Conservation (phyloP, 64 coral and sea anemone genomes). For the Anthopleura sola region DNA sequence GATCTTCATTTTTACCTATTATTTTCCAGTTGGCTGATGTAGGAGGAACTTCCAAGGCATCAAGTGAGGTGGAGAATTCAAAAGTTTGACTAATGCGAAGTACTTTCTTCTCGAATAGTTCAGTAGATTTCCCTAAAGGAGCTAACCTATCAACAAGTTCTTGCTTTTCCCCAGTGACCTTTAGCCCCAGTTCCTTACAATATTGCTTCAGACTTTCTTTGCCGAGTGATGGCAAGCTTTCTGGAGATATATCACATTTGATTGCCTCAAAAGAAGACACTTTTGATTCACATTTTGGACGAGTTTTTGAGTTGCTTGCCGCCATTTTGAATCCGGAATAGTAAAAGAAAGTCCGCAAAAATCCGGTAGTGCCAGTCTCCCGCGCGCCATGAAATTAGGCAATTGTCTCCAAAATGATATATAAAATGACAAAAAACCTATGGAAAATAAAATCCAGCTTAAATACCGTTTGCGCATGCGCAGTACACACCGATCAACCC, state of each 20-base stretch:
- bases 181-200: constrained; percentile 36
- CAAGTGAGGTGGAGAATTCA: constrained; percentile 21
- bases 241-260: constrained; percentile 7
- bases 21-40: constrained; percentile 30
- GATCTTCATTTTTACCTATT: constrained; percentile 24
- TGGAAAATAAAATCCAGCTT: no score
- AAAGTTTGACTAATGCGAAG: constrained; percentile 8
- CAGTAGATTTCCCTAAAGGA: constrained; percentile 14
- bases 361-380: constrained; percentile 44
- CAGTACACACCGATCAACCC: no score
- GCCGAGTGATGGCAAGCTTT: constrained; percentile 18
- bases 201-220: constrained; percentile 20
- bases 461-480: no score
- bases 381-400: constrained; percentile 9
- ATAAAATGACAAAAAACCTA: no score
- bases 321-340: constrained; percentile 23
- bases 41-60: constrained; percentile 35
- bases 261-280: background rate
- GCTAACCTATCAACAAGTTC: constrained; percentile 17
- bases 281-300: background rate
- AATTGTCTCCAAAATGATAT: no score
- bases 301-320: background rate
- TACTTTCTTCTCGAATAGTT: constrained; percentile 34
- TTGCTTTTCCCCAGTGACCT: constrained; percentile 14
- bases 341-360: constrained; percentile 43